A percentile compares a stretch with the other conserved stretches of the same genome.
Conservation (phyloP, 1,140 invertebrate genomes). For the Pemphigus obesinymphae region DNA sequence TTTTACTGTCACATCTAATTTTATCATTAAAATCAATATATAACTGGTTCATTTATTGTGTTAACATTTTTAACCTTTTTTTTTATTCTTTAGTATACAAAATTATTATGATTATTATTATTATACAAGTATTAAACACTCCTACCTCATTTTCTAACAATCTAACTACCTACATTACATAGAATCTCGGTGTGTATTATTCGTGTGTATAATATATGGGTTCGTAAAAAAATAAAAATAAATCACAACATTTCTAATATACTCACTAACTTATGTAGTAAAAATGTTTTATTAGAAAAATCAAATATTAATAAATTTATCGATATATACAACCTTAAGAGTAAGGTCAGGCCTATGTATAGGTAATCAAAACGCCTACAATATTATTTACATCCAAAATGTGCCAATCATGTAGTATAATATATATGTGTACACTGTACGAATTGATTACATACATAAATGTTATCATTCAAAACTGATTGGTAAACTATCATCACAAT, state of each 20-base stretch:
- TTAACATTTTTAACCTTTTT: neutral
- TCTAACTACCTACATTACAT: neutral
- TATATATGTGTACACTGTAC: neutral
- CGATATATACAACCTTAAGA: neutral
- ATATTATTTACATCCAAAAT: neutral
- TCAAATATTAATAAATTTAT: constrained; percentile 15
- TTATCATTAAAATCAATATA: neutral
- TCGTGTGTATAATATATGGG: neutral
- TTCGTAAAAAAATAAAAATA: neutral
- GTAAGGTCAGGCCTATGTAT: constrained; percentile 19
- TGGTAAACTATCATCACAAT: neutral
- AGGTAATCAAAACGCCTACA: constrained; percentile 26
- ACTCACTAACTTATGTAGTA: neutral
- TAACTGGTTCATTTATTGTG: neutral
- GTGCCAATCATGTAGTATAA: neutral
- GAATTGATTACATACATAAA: neutral
- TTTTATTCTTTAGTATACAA: neutral
- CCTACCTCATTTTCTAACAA: constrained; percentile 15
- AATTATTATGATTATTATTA: neutral
- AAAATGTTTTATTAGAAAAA: neutral
- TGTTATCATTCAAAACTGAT: neutral
- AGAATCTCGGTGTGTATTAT: neutral
- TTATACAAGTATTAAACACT: neutral
- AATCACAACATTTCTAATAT: neutral
- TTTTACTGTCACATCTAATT: neutral